phyloP scores from a whole-genome alignment of 2,888 invertebrate genomes.

The Nemotelus pantherinus region DNA sequence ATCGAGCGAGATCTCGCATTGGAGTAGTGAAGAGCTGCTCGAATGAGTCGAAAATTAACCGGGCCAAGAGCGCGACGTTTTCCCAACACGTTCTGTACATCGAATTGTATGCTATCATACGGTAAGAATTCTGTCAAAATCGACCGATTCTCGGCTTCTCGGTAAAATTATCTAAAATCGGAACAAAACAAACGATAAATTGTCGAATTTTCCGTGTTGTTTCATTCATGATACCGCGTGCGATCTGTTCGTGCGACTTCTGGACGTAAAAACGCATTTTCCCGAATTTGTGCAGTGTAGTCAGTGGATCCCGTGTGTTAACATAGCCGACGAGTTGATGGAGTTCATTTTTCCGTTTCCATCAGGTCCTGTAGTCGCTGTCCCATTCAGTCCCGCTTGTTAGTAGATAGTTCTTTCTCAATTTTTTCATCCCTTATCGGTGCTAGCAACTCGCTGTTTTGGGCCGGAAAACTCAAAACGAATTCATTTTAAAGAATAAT shows the following conservation, averaged over 20 bases:
- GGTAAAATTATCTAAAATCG: neutral
- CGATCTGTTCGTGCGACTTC: neutral
- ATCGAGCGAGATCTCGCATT: conserved; percentile 23
- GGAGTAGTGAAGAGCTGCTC: conserved; percentile 15
- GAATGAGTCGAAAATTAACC: conserved; percentile 34
- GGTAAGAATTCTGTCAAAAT: conserved; percentile 25
- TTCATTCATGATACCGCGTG: conserved; percentile 4
- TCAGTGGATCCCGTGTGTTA: neutral
- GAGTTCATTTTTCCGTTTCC: neutral
- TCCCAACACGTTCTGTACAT: conserved; percentile 14
- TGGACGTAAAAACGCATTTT: conserved; percentile 3
- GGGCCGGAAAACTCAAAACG: no score
- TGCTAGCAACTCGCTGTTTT: neutral
- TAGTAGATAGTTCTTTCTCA: conserved; percentile 33
- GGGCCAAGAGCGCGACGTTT: conserved; percentile 40
- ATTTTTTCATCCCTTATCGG: conserved; percentile 11
- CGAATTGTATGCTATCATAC: neutral
- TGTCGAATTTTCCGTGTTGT: neutral
- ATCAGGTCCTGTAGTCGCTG: neutral
- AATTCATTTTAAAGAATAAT: no score
- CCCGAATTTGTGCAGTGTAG: conserved; percentile 30
- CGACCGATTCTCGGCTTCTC: neutral
- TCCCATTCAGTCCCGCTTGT: conserved; percentile 15
- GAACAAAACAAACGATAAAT: neutral
- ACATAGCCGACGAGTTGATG: conserved; percentile 34